A percentile compares a stretch with the other conserved stretches of the same genome.
phyloP scores from a whole-genome alignment of 2,113 vertebrate genomes.

The Ammodytes dubius region DNA sequence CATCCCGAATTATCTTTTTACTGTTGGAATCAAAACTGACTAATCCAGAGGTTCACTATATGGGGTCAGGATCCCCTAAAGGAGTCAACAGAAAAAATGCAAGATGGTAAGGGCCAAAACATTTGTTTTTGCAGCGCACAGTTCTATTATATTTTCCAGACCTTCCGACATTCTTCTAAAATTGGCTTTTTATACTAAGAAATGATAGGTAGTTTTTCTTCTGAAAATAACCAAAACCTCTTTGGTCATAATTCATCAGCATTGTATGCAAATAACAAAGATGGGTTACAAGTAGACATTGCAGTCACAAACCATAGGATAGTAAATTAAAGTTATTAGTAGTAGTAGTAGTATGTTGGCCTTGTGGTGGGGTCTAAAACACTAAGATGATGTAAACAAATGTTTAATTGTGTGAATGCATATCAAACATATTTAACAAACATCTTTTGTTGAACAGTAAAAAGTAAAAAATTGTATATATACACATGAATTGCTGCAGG shows the following conservation, averaged over 20 bases:
- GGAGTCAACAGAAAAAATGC: not conserved
- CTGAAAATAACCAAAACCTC: not conserved
- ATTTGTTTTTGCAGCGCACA: not conserved
- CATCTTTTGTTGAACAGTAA: conserved; percentile 52
- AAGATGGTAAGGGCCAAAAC: not conserved
- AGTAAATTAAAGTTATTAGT: not conserved
- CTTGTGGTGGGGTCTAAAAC: conserved; percentile 13
- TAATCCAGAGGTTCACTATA: not conserved
- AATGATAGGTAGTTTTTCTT: not conserved
- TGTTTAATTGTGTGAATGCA: conserved; percentile 78
- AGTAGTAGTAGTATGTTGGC: not conserved
- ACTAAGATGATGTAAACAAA: conserved; percentile 62
- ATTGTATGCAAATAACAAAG: not conserved
- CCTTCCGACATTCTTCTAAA: not conserved
- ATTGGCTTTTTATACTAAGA: not conserved
- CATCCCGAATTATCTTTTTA: not conserved
- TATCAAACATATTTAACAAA: conserved; percentile 79
- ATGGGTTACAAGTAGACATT: not conserved
- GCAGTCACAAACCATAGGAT: not conserved
- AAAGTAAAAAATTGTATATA: conserved; percentile 74
- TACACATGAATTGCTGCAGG: conserved; percentile 64
- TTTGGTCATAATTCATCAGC: not conserved
- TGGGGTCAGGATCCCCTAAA: not conserved
- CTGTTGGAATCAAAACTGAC: not conserved
- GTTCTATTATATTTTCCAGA: not conserved